Base-by-base conservation (phyloP, 2,797 vertebrate genomes). In the Morus bassanus region DNA sequence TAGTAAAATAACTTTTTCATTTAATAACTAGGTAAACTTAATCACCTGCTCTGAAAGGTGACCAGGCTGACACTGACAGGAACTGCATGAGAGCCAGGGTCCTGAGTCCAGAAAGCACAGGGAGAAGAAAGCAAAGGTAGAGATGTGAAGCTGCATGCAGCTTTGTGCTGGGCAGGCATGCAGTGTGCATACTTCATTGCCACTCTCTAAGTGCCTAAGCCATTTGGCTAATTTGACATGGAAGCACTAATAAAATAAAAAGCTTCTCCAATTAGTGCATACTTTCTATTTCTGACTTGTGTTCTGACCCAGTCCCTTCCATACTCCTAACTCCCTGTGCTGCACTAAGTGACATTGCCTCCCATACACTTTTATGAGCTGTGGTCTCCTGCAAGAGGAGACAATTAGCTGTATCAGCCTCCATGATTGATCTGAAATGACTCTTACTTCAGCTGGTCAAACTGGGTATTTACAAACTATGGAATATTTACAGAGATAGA, bases 151-250 rank as follows among this genome's bases (percentile, higher is more conserved):
- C 72, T 10, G 9, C 37, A 10, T 3, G 0, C 3, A 65, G 75
- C 89, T 96, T 59, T 86, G 85, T 88, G 83, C 89, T 37, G 63
- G 91, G 83, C 33, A 6, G 78, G 50, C 76, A 76, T 2, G 6
- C 64, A 59, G 73, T 4, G 3, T 33, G 65, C 45, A 53, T 73
- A 60, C 88, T 96, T 97, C 93, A 79, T 93, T 89, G 93, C 54
- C 67, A 48, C 68, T 68, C 53, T 7, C 7, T 60, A 78, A 95
- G 88, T 73, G 93, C 95, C 35, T 45, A 31, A 95, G 89, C 95
- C 82, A 73, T 95, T 95, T 97, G 94, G 95, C 95, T 98, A 98
- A 97, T 98, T 97, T 98, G 97, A 98, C 96, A 76, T 88, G 86
- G 89, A 97, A 95, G 70, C 53, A 63, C 94, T 96, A 97, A 97